Evolutionary conservation across 2,888 invertebrate species (phyloP).

Genomic region (Hydrotaea cyrtoneurina): DNA sequence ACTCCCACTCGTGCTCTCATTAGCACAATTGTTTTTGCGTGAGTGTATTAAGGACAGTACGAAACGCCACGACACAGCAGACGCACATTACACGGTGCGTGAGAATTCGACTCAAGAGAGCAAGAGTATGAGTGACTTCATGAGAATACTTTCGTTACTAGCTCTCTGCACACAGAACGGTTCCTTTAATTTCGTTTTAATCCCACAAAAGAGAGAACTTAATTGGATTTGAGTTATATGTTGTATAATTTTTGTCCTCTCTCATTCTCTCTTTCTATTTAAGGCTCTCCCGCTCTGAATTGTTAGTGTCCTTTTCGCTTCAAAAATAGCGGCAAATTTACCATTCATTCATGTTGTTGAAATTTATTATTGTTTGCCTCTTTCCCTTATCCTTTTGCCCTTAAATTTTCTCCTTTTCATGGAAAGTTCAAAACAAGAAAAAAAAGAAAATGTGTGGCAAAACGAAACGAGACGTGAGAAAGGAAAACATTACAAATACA

Average conservation of each 20-base stretch:
- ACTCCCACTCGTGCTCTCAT: slow-evolving; percentile 24
- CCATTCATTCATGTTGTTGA: slow-evolving; percentile 50
- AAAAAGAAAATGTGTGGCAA: slow-evolving; percentile 9
- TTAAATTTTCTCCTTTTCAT: slow-evolving; percentile 2
- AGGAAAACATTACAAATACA: slow-evolving; percentile 32
- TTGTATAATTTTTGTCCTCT: too few relatives aligned
- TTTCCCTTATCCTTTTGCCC: slow-evolving; percentile 43
- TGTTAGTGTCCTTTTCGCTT: slow-evolving; percentile 24
- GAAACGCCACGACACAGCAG: neutral
- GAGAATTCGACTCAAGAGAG: neutral
- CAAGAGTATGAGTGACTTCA: neutral
- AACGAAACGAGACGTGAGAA: slow-evolving; percentile 18
- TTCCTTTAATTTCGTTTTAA: too few relatives aligned
- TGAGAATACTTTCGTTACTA: too few relatives aligned
- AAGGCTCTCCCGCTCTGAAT: neutral
- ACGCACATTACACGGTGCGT: neutral
- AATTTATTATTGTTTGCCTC: slow-evolving; percentile 8
- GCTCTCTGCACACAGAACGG: too few relatives aligned
- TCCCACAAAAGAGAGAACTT: too few relatives aligned
- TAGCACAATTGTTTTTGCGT: slow-evolving; percentile 33
- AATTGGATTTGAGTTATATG: too few relatives aligned
- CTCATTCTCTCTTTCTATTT: too few relatives aligned
- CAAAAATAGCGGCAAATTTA: slow-evolving; percentile 62
- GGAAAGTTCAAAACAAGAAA: neutral
- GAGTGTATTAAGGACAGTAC: neutral